Evolutionary conservation across 2,888 invertebrate species (phyloP).

Genomic region (Halocaridina rubra): DNA sequence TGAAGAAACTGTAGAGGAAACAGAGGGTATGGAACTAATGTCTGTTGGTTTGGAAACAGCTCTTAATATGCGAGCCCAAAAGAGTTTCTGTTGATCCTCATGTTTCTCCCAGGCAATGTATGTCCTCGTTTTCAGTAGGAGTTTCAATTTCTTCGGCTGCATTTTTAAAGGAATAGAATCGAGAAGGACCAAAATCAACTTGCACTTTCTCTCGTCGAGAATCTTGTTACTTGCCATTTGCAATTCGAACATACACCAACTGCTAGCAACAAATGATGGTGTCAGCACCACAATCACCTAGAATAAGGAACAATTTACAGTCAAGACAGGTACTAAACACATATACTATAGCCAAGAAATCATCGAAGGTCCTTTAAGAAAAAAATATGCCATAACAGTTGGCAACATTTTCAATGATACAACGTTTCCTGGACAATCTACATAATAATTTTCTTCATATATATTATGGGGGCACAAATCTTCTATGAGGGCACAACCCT

Average conservation of each 20-base stretch:
- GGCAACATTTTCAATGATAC: too few relatives aligned
- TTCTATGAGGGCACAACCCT: too few relatives aligned
- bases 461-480: too few relatives aligned
- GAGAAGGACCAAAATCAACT: constrained; percentile 68
- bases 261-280: constrained; percentile 69
- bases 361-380: too few relatives aligned
- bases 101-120: constrained; percentile 77
- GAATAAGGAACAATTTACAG: too few relatives aligned
- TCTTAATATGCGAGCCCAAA: constrained; percentile 66
- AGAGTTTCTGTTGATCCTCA: constrained; percentile 65
- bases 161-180: constrained; percentile 27
- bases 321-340: too few relatives aligned
- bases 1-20: not conserved
- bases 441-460: too few relatives aligned
- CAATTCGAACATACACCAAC: constrained; percentile 70
- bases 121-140: constrained; percentile 77
- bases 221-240: constrained; percentile 68
- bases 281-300: constrained; percentile 69
- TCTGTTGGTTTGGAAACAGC: constrained; percentile 32
- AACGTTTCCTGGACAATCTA: too few relatives aligned
- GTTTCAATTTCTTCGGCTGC: constrained; percentile 72
- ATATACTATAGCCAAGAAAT: too few relatives aligned
- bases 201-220: constrained; percentile 66
- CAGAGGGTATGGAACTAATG: not conserved
- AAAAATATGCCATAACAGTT: too few relatives aligned